phyloP scores from a whole-genome alignment of 2,113 vertebrate genomes.

The Rhinopomastus cyanomelas region DNA sequence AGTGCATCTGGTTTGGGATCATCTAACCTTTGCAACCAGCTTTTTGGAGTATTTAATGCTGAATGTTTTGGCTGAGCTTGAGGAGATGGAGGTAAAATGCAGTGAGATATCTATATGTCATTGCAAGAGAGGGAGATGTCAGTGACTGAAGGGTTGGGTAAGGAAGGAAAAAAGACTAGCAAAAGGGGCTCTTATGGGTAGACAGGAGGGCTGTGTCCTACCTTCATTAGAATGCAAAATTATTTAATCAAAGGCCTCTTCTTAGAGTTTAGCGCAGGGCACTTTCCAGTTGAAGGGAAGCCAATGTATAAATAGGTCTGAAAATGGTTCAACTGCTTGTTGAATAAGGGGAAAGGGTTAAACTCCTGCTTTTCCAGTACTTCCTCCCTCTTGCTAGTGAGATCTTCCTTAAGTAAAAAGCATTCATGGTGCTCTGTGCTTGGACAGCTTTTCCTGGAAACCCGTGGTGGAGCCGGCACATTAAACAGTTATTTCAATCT shows the following conservation, averaged over 20 bases:
- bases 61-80: background rate
- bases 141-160: background rate
- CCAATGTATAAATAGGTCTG: background rate
- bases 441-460: constrained; percentile 48
- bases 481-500: background rate
- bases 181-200: background rate
- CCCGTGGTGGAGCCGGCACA: background rate
- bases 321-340: background rate
- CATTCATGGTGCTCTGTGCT: background rate
- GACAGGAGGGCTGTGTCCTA: background rate
- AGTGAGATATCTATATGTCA: background rate
- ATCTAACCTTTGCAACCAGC: background rate
- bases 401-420: background rate
- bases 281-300: background rate
- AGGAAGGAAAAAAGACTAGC: background rate
- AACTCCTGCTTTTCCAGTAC: background rate
- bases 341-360: background rate
- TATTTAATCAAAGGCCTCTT: background rate
- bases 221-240: background rate
- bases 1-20: background rate
- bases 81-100: background rate
- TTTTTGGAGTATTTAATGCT: background rate
- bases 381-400: background rate
- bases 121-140: background rate
- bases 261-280: background rate